A percentile compares a stretch with the other conserved stretches of the same genome.
phyloP scores from a whole-genome alignment of 2,797 vertebrate species.

The Epinephelus coioides region DNA sequence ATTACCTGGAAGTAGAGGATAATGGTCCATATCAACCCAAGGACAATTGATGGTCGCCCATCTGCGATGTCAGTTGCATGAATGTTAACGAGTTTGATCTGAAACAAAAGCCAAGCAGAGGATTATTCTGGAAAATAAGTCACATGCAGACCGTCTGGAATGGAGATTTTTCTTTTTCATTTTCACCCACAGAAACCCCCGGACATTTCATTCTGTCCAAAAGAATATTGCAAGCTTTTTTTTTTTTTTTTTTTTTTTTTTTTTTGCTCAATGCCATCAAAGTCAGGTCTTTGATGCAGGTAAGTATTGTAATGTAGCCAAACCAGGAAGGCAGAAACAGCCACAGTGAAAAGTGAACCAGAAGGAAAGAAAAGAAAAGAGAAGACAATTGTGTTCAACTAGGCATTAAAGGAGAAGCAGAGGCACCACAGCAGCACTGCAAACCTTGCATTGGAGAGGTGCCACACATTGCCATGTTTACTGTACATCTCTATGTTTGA shows the following conservation, averaged over 20 bases:
- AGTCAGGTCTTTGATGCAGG: conserved; percentile 69
- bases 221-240: conserved; percentile 36
- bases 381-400: conserved; percentile 10
- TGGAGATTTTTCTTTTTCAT: not conserved
- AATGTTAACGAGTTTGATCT: conserved; percentile 99
- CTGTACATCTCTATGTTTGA: conserved; percentile 22
- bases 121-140: conserved; percentile 40
- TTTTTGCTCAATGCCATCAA: conserved; percentile 60
- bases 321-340: conserved; percentile 68
- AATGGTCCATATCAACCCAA: conserved; percentile 97
- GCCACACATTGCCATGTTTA: conserved; percentile 34
- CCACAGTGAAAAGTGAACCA: conserved; percentile 48
- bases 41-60: conserved; percentile 95
- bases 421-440: conserved; percentile 43
- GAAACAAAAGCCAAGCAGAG: conserved; percentile 60
- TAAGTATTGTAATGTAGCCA: conserved; percentile 40
- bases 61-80: conserved; percentile 98
- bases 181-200: not conserved
- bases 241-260: not conserved
- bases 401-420: conserved; percentile 41
- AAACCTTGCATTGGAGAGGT: conserved; percentile 41
- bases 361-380: conserved; percentile 19
- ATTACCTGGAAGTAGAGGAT: conserved; percentile 99
- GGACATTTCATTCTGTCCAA: conserved; percentile 7
- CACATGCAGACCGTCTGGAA: not conserved